Conservation (phyloP, 1,140 invertebrate genomes). For the Phocides pigmalion region DNA sequence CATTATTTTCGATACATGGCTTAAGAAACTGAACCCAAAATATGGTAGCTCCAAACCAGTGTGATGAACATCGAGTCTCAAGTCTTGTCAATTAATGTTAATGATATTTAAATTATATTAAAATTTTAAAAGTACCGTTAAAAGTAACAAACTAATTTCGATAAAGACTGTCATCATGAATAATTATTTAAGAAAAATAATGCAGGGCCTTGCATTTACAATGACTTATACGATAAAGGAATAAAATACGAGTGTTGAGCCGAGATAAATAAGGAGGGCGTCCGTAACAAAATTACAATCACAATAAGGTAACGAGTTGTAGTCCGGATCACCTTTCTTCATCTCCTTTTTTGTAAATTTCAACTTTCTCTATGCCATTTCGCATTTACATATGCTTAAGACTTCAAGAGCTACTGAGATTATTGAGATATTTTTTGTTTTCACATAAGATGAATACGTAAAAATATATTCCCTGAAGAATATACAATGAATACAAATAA, state of each 20-base stretch:
- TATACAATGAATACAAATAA: no score
- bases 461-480: no score
- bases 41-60: no score
- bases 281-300: slow-evolving; percentile 7
- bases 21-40: no score
- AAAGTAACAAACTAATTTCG: no score
- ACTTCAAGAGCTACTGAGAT: slow-evolving; percentile 6
- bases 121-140: no score
- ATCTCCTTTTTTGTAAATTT: slow-evolving; percentile 23
- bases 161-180: no score
- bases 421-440: slow-evolving; percentile 14
- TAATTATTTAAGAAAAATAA: background rate
- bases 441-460: no score
- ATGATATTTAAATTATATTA: no score
- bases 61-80: no score
- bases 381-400: slow-evolving; percentile 13
- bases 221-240: background rate
- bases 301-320: slow-evolving; percentile 19
- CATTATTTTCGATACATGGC: no score
- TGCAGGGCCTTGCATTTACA: background rate
- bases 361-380: slow-evolving; percentile 17
- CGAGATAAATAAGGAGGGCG: background rate
- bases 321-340: slow-evolving; percentile 4
- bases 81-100: no score
- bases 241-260: slow-evolving; percentile 1